Evolutionary conservation across 2,888 invertebrate species (phyloP), one percentile per base, ranked within the genome.

Genomic region (Meandrusa payeni): DNA sequence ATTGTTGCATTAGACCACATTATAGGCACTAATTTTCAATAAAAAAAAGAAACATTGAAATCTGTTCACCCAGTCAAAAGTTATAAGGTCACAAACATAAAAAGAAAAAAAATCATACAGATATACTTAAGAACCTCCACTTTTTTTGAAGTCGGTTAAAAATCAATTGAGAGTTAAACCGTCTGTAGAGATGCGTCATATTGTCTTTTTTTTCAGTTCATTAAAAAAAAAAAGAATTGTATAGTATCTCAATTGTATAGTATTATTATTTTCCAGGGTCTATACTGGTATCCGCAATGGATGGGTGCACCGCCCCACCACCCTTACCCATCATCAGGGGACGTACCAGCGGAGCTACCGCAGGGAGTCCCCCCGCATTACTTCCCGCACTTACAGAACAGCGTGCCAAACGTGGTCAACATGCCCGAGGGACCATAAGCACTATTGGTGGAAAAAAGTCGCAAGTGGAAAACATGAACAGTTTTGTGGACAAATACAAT

Each of bases 211-310:
- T 22, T n/a, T n/a, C n/a, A n/a, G n/a, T n/a, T n/a, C n/a, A n/a
- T n/a, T n/a, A n/a, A n/a, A n/a, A n/a, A n/a, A n/a, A n/a, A n/a
- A n/a, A n/a, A n/a, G n/a, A n/a, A n/a, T n/a, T n/a, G n/a, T n/a
- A n/a, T n/a, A n/a, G n/a, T n/a, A n/a, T n/a, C n/a, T n/a, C n/a
- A n/a, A n/a, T n/a, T n/a, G n/a, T n/a, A n/a, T n/a, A n/a, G n/a
- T n/a, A n/a, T n/a, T n/a, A 5, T 22, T 37, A 6, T 1, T 33
- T 40, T 41, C 33, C 68, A 85, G 76, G 86, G 86, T 43, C 56
- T 86, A 1, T 87, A 87, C 56, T 87, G 86, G 86, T 87, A 87
- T 46, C 86, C 86, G 10, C 85, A 85, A 51, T 86, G 86, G 86
- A 86, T 86, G 86, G 86, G 85, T 0, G 72, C 72, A 0, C 60